Percentiles rank a stretch among this genome's conserved stretches.
Conservation (phyloP, 1,140 invertebrate species). For the silkworm (Bombyx mori) region DNA sequence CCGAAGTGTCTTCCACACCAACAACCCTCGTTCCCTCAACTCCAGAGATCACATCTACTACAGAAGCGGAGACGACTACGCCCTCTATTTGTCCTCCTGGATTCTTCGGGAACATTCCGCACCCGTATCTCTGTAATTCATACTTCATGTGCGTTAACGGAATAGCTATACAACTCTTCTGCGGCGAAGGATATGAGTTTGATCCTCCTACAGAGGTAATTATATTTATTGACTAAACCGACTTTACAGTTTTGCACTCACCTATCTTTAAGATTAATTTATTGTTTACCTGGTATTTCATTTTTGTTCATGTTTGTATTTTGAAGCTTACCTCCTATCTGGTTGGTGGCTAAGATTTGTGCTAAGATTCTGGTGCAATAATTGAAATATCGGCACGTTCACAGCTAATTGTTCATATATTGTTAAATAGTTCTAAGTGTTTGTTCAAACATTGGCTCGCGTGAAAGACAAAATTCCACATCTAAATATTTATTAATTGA, state of each 20-base stretch:
- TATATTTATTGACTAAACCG: too few relatives aligned
- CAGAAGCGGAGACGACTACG: conserved; percentile 2
- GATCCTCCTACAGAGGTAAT: conserved; percentile 19
- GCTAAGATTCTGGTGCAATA: too few relatives aligned
- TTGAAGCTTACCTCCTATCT: too few relatives aligned
- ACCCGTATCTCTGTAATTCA: conserved; percentile 29
- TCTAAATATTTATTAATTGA: too few relatives aligned
- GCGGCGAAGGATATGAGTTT: conserved; percentile 29
- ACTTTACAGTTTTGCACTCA: too few relatives aligned
- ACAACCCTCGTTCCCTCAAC: conserved; percentile 1
- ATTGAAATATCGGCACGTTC: too few relatives aligned
- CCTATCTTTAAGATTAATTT: too few relatives aligned
- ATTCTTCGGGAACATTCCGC: conserved; percentile 19
- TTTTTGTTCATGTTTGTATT: neutral
- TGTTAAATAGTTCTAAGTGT: too few relatives aligned
- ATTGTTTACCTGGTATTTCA: neutral
- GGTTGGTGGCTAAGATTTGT: too few relatives aligned
- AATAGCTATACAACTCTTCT: conserved; percentile 20
- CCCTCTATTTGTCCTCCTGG: conserved; percentile 13
- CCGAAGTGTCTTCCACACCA: neutral
- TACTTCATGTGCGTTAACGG: conserved; percentile 31
- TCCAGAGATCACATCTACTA: neutral
- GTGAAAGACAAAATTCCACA: too few relatives aligned
- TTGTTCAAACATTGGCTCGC: too few relatives aligned
- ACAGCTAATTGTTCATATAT: too few relatives aligned